phyloP scores from a whole-genome alignment of 2,113 vertebrate genomes.

The Pseudonaja textilis region DNA sequence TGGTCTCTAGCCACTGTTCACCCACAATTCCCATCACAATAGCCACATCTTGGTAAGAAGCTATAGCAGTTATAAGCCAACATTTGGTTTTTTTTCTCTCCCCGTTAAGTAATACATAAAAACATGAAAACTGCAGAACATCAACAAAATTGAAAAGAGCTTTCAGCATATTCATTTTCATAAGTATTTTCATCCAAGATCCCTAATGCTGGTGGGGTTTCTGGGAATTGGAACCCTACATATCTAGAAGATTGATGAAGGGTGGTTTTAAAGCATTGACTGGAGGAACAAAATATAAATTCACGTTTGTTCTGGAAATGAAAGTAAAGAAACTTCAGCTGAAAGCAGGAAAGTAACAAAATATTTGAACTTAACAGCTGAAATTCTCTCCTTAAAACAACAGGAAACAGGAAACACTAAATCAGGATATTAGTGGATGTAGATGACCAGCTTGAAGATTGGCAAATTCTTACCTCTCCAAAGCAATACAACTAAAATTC shows the following conservation, averaged over 20 bases:
- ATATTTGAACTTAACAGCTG: not conserved
- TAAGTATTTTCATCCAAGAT: not conserved
- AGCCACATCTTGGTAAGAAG: not conserved
- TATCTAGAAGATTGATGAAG: not conserved
- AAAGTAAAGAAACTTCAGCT: not conserved
- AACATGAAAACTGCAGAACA: not conserved
- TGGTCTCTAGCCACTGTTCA: not conserved
- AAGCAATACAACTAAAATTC: conserved; percentile 13
- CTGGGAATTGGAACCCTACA: not conserved
- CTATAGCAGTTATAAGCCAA: not conserved
- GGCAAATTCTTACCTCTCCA: conserved; percentile 32
- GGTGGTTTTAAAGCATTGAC: not conserved
- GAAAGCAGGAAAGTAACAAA: not conserved
- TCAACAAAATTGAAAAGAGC: not conserved
- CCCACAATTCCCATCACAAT: not conserved
- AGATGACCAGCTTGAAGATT: not conserved
- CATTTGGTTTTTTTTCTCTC: not conserved
- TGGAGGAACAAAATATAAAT: not conserved
- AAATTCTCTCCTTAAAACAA: not conserved
- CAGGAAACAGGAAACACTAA: not conserved
- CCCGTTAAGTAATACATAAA: not conserved
- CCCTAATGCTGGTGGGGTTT: not conserved
- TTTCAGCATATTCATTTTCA: not conserved
- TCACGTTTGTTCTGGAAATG: not conserved
- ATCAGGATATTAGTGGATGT: not conserved